Evolutionary conservation across 2,113 vertebrate genomes (phyloP), one percentile per base, ranked within the genome.

Genomic region (Notiomystis cincta): DNA sequence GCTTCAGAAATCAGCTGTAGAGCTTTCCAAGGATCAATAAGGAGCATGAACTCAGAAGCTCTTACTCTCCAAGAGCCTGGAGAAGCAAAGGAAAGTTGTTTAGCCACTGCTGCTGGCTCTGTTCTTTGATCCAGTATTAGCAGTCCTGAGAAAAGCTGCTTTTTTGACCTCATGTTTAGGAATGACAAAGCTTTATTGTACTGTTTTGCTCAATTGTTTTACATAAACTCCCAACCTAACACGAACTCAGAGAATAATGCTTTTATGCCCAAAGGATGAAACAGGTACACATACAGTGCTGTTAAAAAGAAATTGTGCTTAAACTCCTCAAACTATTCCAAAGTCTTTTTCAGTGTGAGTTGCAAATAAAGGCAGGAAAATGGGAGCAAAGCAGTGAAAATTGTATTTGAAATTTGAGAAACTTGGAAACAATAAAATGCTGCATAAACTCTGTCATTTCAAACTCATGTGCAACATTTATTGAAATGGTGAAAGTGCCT

Each of bases 141-240:
- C 67, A 53, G 51, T 44, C 64, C 35, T n/a, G 56, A 88, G 95
- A 84, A 95, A 96, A 96, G 96, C 96, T 92, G 83, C 95, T 96
- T 95, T 97, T 90, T 92, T 73, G 62, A 73, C 88, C 80, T 33
- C 45, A 14, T 45, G 51, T 77, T 93, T 58, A 62, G 57, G 47
- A 89, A 56, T 42, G 40, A 96, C 92, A 97, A 93, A 95, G 94
- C 67, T 89, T 70, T 81, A 44, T 40, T 95, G 95, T 96, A 35
- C 60, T 75, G 22, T 30, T 90, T 71, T 56, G 80, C 80, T 91
- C 38, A 35, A 8, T 15, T 89, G 80, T 91, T 95, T 87, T 93
- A 73, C 28, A 24, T 87, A 93, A 95, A 64, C 48, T 65, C 77
- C 33, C 53, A 89, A 18, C 75, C 88, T 86, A 69, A 54, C 2